Evolutionary conservation across 2,888 invertebrate genomes (phyloP).

Genomic region (Gonocerus acuteangulatus): DNA sequence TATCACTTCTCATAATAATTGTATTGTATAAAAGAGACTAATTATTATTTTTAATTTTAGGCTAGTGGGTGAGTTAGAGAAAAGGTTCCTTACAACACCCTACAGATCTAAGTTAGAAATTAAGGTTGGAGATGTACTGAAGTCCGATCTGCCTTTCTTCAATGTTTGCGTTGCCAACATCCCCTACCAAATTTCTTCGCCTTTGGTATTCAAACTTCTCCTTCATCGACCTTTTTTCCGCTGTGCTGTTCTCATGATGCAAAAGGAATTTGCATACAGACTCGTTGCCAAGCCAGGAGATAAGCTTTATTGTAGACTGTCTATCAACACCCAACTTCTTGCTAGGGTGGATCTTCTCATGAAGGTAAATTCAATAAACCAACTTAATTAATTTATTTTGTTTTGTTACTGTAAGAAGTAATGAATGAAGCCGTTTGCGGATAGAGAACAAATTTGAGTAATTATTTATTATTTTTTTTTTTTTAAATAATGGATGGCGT

Average conservation of each 20-base stretch:
- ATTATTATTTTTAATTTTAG: constrained; percentile 43
- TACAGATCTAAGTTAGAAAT: constrained; percentile 85
- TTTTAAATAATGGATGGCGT: too few relatives aligned
- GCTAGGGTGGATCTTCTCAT: constrained; percentile 92
- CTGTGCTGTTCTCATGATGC: constrained; percentile 98
- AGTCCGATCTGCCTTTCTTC: constrained; percentile 90
- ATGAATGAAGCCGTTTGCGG: too few relatives aligned
- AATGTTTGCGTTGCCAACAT: constrained; percentile 97
- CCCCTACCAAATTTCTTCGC: constrained; percentile 96
- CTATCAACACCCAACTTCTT: constrained; percentile 90
- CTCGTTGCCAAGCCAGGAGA: constrained; percentile 95
- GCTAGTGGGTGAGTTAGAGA: constrained; percentile 93
- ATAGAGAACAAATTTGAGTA: too few relatives aligned
- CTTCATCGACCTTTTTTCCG: constrained; percentile 58
- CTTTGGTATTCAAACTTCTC: constrained; percentile 88
- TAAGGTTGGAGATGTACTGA: constrained; percentile 88
- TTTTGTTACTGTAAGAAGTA: too few relatives aligned
- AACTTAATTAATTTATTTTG: background rate
- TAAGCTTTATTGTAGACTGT: constrained; percentile 90
- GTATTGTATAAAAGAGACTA: too few relatives aligned
- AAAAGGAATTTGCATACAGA: constrained; percentile 95
- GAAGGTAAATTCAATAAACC: constrained; percentile 75
- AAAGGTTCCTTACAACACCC: constrained; percentile 85
- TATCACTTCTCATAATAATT: too few relatives aligned
- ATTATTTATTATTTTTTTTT: too few relatives aligned